Conservation (phyloP, 1,140 invertebrate species). For the Lepidurus packardi region DNA sequence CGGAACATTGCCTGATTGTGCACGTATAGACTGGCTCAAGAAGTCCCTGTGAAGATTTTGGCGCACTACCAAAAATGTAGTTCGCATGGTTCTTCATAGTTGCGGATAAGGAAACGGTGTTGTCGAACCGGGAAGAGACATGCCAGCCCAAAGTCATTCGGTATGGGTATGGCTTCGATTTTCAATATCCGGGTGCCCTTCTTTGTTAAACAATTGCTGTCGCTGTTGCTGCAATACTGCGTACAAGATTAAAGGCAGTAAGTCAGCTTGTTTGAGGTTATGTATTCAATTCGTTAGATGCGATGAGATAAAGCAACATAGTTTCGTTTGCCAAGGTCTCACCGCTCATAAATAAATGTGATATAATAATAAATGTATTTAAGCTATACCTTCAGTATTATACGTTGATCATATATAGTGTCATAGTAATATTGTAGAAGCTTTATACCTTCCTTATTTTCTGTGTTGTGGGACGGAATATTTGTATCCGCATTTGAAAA, state of each 20-base stretch:
- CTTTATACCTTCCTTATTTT: not conserved
- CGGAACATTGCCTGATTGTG: slow-evolving; percentile 10
- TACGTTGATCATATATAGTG: too few relatives aligned
- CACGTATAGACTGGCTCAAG: slow-evolving; percentile 3
- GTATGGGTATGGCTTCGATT: slow-evolving; percentile 21
- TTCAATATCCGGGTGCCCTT: not conserved
- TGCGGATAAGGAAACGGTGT: slow-evolving; percentile 4
- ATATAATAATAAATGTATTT: too few relatives aligned
- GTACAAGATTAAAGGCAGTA: not conserved
- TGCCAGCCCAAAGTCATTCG: slow-evolving; percentile 1
- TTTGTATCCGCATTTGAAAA: too few relatives aligned
- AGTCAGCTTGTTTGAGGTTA: not conserved
- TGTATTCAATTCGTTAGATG: not conserved
- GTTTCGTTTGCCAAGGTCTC: too few relatives aligned
- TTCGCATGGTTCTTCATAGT: not conserved
- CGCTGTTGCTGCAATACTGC: not conserved
- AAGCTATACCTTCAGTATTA: too few relatives aligned
- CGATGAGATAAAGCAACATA: too few relatives aligned
- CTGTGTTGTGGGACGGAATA: not conserved
- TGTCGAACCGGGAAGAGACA: not conserved
- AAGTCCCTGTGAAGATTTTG: not conserved
- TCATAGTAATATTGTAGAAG: not conserved
- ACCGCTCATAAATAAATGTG: too few relatives aligned
- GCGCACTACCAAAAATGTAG: not conserved
- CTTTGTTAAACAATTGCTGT: not conserved